Conservation (phyloP, 2,888 invertebrate species). For the Hipparchia sbordonii region DNA sequence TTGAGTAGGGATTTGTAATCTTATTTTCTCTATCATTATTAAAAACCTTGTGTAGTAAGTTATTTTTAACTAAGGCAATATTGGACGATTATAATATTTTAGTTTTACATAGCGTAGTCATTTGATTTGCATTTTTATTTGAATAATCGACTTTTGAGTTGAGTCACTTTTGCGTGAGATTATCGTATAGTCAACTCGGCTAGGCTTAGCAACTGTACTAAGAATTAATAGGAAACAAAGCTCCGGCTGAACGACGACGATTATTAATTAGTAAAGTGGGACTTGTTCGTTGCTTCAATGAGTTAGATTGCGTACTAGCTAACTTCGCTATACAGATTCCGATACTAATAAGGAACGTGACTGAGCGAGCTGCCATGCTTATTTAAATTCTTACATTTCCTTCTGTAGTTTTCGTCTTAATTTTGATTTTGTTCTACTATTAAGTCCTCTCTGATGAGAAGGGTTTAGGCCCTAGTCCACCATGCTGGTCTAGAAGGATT, state of each 20-base stretch:
- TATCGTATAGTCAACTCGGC: slow-evolving; percentile 11
- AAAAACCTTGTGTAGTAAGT: too few relatives aligned
- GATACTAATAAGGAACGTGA: slow-evolving; percentile 24
- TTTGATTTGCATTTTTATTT: neutral
- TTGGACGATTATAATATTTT: too few relatives aligned
- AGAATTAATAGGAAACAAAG: slow-evolving; percentile 40
- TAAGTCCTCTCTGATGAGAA: too few relatives aligned
- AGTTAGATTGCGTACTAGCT: slow-evolving; percentile 40
- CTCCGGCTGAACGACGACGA: slow-evolving; percentile 43
- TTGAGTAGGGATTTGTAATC: too few relatives aligned
- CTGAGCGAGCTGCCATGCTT: neutral
- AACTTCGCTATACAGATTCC: slow-evolving; percentile 43
- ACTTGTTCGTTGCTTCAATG: slow-evolving; percentile 39
- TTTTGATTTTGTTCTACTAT: too few relatives aligned
- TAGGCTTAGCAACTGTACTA: slow-evolving; percentile 28
- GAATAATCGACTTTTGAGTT: neutral
- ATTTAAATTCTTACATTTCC: neutral
- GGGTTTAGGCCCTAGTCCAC: too few relatives aligned
- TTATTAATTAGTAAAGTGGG: slow-evolving; percentile 72
- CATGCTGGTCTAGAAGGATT: too few relatives aligned
- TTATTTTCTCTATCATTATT: too few relatives aligned
- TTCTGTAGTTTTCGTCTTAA: too few relatives aligned
- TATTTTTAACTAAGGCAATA: too few relatives aligned
- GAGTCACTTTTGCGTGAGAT: neutral
- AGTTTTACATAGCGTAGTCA: too few relatives aligned